Evolutionary conservation across 2,888 invertebrate genomes (phyloP).

Genomic region (Napeogenes inachia): DNA sequence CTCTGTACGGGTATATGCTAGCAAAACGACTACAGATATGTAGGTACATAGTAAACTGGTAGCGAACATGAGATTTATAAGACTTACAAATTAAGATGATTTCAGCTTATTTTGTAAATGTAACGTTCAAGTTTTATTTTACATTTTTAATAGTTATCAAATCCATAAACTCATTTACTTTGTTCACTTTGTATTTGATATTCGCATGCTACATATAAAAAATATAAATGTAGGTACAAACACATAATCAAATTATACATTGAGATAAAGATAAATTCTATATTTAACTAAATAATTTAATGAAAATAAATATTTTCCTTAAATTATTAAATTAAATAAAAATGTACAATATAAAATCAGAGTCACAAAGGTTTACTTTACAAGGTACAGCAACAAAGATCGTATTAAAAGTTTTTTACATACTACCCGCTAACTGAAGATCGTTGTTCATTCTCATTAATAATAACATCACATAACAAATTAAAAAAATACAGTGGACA

Average conservation of each 20-base stretch:
- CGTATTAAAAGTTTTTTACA: constrained; percentile 50
- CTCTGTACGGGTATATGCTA: constrained; percentile 45
- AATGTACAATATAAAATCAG: too few relatives aligned
- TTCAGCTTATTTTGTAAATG: constrained; percentile 1
- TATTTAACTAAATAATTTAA: too few relatives aligned
- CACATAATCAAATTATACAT: too few relatives aligned
- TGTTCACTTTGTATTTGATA: background rate
- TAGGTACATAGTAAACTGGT: constrained; percentile 27
- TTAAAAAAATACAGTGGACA: background rate
- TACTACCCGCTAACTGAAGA: constrained; percentile 39
- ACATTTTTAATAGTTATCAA: background rate
- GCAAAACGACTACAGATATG: constrained; percentile 57
- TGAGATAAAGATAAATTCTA: too few relatives aligned
- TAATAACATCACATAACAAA: background rate
- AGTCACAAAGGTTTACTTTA: too few relatives aligned
- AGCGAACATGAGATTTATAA: constrained; percentile 5
- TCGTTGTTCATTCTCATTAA: constrained; percentile 46
- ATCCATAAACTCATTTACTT: background rate
- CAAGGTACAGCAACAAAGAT: constrained; percentile 23
- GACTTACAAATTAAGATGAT: background rate
- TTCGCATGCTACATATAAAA: background rate
- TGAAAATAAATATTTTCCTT: too few relatives aligned
- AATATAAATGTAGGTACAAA: background rate
- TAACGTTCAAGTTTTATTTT: background rate
- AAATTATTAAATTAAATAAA: too few relatives aligned